phyloP scores from a whole-genome alignment of 2,113 vertebrate species.

The Menidia beryllina region DNA sequence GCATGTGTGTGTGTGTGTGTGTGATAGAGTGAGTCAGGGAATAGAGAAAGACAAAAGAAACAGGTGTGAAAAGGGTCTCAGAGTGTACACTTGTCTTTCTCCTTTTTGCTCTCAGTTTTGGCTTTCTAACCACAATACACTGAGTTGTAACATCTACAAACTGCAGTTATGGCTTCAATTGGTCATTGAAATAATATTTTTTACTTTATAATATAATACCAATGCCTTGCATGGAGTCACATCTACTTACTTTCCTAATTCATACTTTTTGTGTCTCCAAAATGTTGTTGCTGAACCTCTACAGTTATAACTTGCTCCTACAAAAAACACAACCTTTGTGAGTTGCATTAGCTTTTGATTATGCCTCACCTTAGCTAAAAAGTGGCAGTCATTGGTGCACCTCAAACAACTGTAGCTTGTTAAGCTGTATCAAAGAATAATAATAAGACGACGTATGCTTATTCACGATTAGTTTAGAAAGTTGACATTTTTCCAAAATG shows the following conservation, averaged over 20 bases:
- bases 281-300: not conserved
- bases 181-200: too few relatives aligned
- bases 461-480: too few relatives aligned
- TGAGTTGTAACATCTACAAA: not conserved
- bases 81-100: conserved; percentile 28
- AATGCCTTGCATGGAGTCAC: too few relatives aligned
- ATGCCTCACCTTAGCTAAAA: not conserved
- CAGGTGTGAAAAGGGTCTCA: conserved; percentile 48
- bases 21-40: conserved; percentile 49
- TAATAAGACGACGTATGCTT: too few relatives aligned
- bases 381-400: not conserved
- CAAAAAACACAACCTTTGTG: not conserved
- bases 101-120: conserved; percentile 11
- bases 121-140: conserved; percentile 8
- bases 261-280: too few relatives aligned
- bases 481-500: too few relatives aligned
- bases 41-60: conserved; percentile 59
- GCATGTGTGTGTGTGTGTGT: conserved; percentile 48
- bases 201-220: too few relatives aligned
- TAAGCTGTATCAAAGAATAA: too few relatives aligned
- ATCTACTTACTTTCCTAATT: too few relatives aligned
- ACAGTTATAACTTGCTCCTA: not conserved
- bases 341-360: not conserved
- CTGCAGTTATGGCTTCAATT: not conserved
- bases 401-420: not conserved